Conservation (phyloP, 2,888 invertebrate genomes). For the Melanchra persicariae region DNA sequence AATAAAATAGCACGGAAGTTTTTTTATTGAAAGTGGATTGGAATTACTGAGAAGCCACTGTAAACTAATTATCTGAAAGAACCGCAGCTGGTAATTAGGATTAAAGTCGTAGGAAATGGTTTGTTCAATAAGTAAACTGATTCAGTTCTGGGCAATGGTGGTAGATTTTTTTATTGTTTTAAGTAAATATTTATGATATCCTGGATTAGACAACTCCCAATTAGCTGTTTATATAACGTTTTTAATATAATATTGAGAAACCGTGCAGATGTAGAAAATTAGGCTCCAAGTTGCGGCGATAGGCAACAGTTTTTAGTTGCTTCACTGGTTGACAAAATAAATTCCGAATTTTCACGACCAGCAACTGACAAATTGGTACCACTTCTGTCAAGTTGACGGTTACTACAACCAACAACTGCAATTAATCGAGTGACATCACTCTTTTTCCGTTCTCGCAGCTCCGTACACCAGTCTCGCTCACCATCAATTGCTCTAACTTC, state of each 20-base stretch:
- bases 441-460: no score
- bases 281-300: no score
- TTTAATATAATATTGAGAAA: background rate
- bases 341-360: no score
- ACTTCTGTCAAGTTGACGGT: no score
- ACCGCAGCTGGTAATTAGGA: background rate
- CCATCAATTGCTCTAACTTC: no score
- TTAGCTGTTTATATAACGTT: background rate
- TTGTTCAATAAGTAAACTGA: background rate
- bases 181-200: background rate
- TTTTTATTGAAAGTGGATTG: slow-evolving; percentile 16
- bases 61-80: background rate
- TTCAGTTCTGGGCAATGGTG: background rate
- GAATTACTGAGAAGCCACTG: background rate
- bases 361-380: no score
- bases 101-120: background rate
- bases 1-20: slow-evolving; percentile 8
- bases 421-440: no score
- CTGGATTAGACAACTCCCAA: background rate
- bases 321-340: no score
- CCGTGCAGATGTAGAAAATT: no score
- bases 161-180: background rate
- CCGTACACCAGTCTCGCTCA: no score
- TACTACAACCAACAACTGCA: no score
- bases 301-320: no score